Conservation (phyloP, 2,888 invertebrate species). For the Cephus runcator region DNA sequence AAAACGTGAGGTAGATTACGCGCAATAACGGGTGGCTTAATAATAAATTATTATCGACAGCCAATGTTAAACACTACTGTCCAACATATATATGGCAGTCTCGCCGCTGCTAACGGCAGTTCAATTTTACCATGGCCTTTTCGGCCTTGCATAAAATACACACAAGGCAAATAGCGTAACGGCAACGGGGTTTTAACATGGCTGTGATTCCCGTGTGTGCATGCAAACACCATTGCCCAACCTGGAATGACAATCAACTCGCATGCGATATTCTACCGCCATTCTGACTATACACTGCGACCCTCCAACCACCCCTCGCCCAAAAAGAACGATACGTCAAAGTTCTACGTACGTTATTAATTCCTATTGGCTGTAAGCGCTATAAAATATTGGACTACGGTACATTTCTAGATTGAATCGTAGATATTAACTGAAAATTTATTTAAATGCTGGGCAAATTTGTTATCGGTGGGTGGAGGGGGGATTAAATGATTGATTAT, state of each 20-base stretch:
- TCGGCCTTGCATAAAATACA: conserved; percentile 39
- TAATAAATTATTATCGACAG: conserved; percentile 60
- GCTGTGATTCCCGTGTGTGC: conserved; percentile 16
- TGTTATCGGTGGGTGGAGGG: not conserved
- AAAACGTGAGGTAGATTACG: conserved; percentile 58
- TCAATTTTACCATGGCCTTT: conserved; percentile 1
- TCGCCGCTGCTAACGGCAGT: not conserved
- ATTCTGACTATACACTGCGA: not conserved
- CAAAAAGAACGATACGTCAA: conserved; percentile 38
- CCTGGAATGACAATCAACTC: not conserved
- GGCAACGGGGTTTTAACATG: conserved; percentile 14
- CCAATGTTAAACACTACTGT: conserved; percentile 47
- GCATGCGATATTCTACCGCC: not conserved
- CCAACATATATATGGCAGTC: not conserved
- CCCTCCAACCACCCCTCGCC: conserved; percentile 8
- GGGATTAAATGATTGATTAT: not conserved
- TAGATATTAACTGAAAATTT: conserved; percentile 49
- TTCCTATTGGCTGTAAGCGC: conserved; percentile 28
- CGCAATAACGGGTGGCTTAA: conserved; percentile 47
- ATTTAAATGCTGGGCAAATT: conserved; percentile 18
- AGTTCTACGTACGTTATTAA: conserved; percentile 46
- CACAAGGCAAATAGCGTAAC: conserved; percentile 17
- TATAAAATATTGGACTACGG: not conserved
- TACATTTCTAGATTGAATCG: conserved; percentile 45
- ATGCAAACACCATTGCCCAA: conserved; percentile 14